Base-by-base conservation (phyloP, 2,888 invertebrate genomes). In the Rhingia campestris region DNA sequence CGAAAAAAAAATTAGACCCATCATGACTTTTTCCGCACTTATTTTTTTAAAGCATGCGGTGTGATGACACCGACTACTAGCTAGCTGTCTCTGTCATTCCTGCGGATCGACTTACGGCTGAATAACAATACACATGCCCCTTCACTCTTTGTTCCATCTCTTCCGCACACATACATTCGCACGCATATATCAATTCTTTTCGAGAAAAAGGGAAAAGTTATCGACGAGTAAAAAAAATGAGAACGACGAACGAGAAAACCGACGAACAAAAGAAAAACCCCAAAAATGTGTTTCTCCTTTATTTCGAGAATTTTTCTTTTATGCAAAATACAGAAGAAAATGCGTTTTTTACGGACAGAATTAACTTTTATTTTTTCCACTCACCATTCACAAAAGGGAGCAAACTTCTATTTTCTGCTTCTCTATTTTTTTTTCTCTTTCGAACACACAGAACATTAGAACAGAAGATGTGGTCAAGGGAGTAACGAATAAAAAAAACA, bases 31-130 rank as follows among this genome's bases (percentile, higher is more conserved):
- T 81, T 81, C 81, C 73, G 82, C 82, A 82, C 67, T 69, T 49
- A 54, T 70, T 59, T 73, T 56, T 70, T 54, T 59, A 72, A 76
- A 76, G 67, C 82, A 84, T 84, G 84, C 70, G 84, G 84, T 67
- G 67, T 77, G 82, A 77, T 76, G 76, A 76, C 63, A 77, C 63
- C 61, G 14, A 53, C 33, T 4, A 0, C 41, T 22, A 49, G 49
- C 69, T 70, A 56, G n/a, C 45, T 30, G 12, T 7, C 67, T 75
- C 66, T 6, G 35, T 80, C 43, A 9, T 54, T 14, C 74, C 7
- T 2, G 6, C 7, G 10, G 32, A 39, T 6, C 5, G 4, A 10
- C 39, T 69, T 75, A 80, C 9, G 2, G 84, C 84, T 80, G 84
- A 84, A 84, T 80, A 30, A 49, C n/a, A n/a, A 35, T 22, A 22